Conservation (phyloP, 2,113 vertebrate genomes). For the rabbit (Oryctolagus cuniculus) region DNA sequence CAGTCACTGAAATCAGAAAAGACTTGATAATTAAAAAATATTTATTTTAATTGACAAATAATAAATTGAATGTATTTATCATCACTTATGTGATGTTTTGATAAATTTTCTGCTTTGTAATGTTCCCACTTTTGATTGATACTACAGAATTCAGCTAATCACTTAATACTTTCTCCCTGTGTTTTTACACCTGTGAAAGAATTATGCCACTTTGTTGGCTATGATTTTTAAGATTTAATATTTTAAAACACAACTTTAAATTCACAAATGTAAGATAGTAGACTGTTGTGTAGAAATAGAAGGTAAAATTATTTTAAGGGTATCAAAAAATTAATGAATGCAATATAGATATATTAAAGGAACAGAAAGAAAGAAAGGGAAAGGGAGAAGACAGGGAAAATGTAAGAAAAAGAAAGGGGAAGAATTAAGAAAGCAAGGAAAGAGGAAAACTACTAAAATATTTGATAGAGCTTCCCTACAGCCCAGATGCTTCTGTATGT, state of each 20-base stretch:
- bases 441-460: background rate
- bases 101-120: background rate
- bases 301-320: background rate
- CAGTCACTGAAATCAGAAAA: background rate
- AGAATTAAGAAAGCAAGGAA: background rate
- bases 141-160: background rate
- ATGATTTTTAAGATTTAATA: background rate
- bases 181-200: background rate
- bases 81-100: background rate
- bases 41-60: background rate
- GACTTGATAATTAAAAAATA: background rate
- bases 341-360: background rate
- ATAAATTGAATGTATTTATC: background rate
- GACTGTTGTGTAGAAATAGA: background rate
- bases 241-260: constrained; percentile 7
- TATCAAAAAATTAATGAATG: background rate
- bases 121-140: background rate
- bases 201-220: background rate
- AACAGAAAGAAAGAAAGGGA: background rate
- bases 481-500: background rate
- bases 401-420: background rate
- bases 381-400: background rate
- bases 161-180: background rate
- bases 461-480: background rate
- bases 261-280: background rate